Conservation (phyloP, 2,113 vertebrate species). For the Eolophus roseicapilla region DNA sequence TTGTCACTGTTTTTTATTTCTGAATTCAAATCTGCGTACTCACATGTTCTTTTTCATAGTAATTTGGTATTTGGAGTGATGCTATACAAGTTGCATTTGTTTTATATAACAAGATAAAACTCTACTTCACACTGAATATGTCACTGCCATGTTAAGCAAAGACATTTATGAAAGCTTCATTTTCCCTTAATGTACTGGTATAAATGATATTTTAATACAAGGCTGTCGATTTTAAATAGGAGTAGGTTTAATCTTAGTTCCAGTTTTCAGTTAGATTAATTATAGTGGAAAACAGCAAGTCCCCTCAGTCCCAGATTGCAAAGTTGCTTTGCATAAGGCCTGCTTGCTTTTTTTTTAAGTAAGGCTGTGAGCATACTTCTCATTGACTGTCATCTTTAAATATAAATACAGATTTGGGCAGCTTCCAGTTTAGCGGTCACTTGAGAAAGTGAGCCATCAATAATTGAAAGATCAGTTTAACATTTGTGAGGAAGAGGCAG, state of each 20-base stretch:
- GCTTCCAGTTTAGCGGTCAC: neutral
- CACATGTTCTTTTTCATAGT: neutral
- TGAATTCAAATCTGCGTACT: neutral
- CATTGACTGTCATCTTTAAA: neutral
- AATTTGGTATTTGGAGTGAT: conserved; percentile 11
- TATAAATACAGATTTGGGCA: neutral
- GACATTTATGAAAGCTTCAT: conserved; percentile 24
- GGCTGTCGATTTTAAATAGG: neutral
- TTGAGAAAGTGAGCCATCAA: neutral
- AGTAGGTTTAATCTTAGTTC: neutral
- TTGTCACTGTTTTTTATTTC: conserved; percentile 29
- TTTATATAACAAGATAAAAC: conserved; percentile 53
- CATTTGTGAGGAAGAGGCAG: neutral
- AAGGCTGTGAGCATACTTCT: neutral
- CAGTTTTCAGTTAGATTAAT: neutral
- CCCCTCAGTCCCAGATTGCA: neutral
- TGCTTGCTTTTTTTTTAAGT: neutral
- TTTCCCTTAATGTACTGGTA: conserved; percentile 46
- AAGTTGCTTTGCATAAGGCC: neutral
- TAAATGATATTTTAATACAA: neutral
- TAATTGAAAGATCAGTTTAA: conserved; percentile 10
- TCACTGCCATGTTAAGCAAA: conserved; percentile 49
- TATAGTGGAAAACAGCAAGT: neutral
- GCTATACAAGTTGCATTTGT: conserved; percentile 5
- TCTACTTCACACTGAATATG: neutral